Conservation (phyloP, 2,797 vertebrate genomes). For the Siniperca obscura region DNA sequence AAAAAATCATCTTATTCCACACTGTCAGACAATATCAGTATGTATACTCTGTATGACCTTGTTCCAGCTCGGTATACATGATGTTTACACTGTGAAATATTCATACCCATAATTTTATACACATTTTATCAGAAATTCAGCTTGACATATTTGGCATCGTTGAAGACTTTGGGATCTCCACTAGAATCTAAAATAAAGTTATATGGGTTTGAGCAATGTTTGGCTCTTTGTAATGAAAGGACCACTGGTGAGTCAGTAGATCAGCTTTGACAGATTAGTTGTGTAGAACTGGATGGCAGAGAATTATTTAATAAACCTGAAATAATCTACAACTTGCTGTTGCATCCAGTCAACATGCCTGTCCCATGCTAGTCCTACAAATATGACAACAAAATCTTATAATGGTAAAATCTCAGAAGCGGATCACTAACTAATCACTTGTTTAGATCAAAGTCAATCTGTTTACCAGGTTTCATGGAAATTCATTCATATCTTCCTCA, state of each 20-base stretch:
- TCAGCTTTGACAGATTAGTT: not conserved
- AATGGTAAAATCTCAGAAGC: not conserved
- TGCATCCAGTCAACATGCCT: not conserved
- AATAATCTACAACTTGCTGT: not conserved
- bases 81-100: not conserved
- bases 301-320: not conserved
- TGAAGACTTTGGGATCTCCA: not conserved
- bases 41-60: not conserved
- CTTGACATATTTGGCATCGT: no score
- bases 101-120: not conserved
- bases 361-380: not conserved
- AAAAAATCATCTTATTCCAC: not conserved
- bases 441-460: not conserved
- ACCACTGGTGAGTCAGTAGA: not conserved
- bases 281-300: not conserved
- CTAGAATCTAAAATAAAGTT: not conserved
- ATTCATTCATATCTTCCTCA: not conserved
- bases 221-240: not conserved
- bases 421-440: not conserved
- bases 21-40: not conserved
- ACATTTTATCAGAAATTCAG: not conserved
- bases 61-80: not conserved
- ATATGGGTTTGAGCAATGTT: not conserved
- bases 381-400: not conserved
- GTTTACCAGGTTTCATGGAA: not conserved